Evolutionary conservation across 2,113 vertebrate species (phyloP).

Genomic region (Rhineura floridana): DNA sequence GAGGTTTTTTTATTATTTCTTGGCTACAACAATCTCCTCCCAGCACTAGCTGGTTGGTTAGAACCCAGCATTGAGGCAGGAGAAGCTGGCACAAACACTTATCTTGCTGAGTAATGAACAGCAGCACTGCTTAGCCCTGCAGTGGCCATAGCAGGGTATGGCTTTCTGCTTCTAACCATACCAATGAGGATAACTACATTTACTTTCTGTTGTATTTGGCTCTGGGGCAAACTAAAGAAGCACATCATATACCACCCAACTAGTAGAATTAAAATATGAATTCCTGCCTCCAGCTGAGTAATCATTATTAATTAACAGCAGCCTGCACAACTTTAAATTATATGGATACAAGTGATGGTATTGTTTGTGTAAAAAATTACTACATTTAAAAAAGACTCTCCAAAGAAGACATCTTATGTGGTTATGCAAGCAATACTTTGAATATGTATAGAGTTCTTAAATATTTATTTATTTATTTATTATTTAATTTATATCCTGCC

Average conservation of each 20-base stretch:
- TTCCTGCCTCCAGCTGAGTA: not conserved
- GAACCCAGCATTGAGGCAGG: not conserved
- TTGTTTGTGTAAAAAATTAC: constrained; percentile 24
- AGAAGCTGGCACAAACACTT: not conserved
- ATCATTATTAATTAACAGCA: constrained; percentile 1
- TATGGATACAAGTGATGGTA: not conserved
- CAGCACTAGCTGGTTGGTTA: not conserved
- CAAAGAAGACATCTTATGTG: constrained; percentile 38
- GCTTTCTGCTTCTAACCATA: not conserved
- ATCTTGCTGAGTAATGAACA: not conserved
- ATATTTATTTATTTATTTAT: too few species aligned
- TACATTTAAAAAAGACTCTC: constrained; percentile 36
- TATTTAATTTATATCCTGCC: too few species aligned
- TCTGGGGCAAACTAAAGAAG: not conserved
- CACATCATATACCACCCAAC: not conserved
- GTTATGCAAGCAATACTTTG: constrained; percentile 32
- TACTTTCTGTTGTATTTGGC: not conserved
- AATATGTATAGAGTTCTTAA: constrained; percentile 31
- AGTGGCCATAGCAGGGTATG: not conserved
- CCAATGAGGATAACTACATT: fast-evolving
- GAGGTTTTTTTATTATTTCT: not conserved
- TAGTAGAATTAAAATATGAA: not conserved
- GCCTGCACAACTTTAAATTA: not conserved
- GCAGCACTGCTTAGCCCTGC: not conserved
- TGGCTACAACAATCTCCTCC: not conserved